Percentiles rank a stretch among this genome's conserved stretches.
Evolutionary conservation across 2,113 vertebrate genomes (phyloP).

Genomic region (Dendropsophus ebraccatus): DNA sequence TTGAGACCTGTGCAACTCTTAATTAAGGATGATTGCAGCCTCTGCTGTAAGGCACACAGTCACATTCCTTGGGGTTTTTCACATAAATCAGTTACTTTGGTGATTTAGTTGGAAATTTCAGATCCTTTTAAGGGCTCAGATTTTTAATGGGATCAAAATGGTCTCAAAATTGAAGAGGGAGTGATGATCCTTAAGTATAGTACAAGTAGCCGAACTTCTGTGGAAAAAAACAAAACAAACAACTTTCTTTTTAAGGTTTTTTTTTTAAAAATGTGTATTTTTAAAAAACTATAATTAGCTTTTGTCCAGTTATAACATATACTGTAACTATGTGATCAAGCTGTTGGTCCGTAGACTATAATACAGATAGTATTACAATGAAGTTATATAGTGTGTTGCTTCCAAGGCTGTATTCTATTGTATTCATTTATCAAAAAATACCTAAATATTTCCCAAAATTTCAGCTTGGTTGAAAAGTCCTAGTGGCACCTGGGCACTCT

Average conservation of each 20-base stretch:
- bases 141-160: slow-evolving; percentile 18
- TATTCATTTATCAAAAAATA: no score
- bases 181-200: neutral
- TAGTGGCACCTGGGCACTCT: neutral
- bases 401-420: no score
- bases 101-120: slow-evolving; percentile 24
- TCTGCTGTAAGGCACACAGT: slow-evolving; percentile 23
- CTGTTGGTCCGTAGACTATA: no score
- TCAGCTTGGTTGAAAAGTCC: neutral
- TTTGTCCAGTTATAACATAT: no score
- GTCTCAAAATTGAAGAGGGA: neutral
- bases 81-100: slow-evolving; percentile 29
- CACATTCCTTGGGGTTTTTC: slow-evolving; percentile 50
- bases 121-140: neutral
- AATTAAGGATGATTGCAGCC: slow-evolving; percentile 57
- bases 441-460: neutral
- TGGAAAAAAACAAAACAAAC: neutral
- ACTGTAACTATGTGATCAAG: no score
- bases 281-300: no score
- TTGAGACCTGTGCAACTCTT: slow-evolving; percentile 46
- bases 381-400: no score
- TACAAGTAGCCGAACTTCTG: neutral
- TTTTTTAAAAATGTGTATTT: no score
- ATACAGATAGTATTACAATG: no score
- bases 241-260: neutral